Base-by-base conservation (phyloP, 2,888 invertebrate species). In the Isotomurus palustris region DNA sequence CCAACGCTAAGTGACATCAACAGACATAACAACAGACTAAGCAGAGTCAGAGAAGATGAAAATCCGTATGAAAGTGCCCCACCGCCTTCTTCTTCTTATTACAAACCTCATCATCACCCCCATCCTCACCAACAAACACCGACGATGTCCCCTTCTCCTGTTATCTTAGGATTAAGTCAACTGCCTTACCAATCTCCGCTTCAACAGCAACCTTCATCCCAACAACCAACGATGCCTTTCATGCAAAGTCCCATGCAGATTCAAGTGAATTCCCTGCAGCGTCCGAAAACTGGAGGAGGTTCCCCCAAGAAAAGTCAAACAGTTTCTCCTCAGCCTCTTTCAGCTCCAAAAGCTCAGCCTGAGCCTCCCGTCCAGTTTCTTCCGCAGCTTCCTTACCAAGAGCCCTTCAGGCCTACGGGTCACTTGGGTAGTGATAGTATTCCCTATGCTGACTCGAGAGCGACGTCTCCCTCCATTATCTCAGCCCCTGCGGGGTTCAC, bases 361-460 rank as follows among this genome's bases (percentile, higher is more conserved):
- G 56, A 56, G 22, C 52, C 32, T 2, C 53, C 56, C 5, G 53
- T 62, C 1, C 62, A 62, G 48, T 59, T 62, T 32, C 45, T 59
- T 3, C 67, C 65, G n/a, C 62, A 58, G 10, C 53, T 64, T 27
- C 62, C 64, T 12, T 63, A 66, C 38, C 62, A 62, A 53, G 64
- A 63, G 28, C 67, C 67, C 5, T 67, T 56, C 53, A 60, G 62
- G 41, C 67, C 67, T 17, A 29, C 54, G 12, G 58, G 51, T 22
- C 60, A 48, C 24, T 22, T 62, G 21, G 54, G 56, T 19, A 56
- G 58, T 58, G 63, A 63, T 41, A n/a, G n/a, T n/a, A 69, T 69
- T 29, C 69, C 69, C 2, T 69, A 67, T 48, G 67, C 66, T 6
- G 69, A 69, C 53, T 67, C 67, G 10, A 51, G 69, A 50, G 58